Evolutionary conservation across 2,113 vertebrate genomes (phyloP).

Genomic region (Scophthalmus maximus): DNA sequence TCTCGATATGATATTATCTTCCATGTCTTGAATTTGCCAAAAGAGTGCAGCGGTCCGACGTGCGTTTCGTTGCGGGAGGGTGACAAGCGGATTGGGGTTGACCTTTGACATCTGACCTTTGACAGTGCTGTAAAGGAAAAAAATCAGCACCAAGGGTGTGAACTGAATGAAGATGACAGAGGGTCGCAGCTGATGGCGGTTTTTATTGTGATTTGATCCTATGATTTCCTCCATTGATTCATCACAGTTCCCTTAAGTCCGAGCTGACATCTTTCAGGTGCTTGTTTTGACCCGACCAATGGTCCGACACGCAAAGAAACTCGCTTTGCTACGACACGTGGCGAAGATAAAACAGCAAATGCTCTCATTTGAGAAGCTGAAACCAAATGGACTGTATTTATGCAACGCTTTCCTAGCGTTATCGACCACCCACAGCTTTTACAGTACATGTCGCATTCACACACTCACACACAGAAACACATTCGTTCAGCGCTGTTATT

Average conservation of each 20-base stretch:
- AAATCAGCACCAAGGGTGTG: too few species aligned
- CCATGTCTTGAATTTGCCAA: background rate
- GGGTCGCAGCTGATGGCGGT: background rate
- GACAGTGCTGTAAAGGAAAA: too few species aligned
- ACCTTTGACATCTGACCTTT: conserved; percentile 1
- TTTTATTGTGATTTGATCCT: background rate
- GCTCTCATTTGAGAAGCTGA: too few species aligned
- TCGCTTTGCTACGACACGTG: background rate
- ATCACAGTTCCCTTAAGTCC: background rate
- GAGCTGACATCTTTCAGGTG: background rate
- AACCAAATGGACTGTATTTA: too few species aligned
- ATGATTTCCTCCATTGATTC: background rate
- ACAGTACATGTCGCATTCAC: too few species aligned
- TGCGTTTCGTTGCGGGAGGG: too few species aligned
- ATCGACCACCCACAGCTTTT: too few species aligned
- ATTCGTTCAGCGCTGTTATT: too few species aligned
- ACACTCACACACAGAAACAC: too few species aligned
- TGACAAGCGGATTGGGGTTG: background rate
- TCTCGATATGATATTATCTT: background rate
- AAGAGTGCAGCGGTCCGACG: background rate
- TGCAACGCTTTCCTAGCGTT: too few species aligned
- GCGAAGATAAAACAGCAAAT: background rate
- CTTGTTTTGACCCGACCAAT: background rate
- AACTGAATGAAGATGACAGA: background rate
- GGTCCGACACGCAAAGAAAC: background rate